A percentile compares a stretch with the other conserved stretches of the same genome.
Evolutionary conservation across 2,888 invertebrate genomes (phyloP).

Genomic region (Pachycephus smyrnensis): DNA sequence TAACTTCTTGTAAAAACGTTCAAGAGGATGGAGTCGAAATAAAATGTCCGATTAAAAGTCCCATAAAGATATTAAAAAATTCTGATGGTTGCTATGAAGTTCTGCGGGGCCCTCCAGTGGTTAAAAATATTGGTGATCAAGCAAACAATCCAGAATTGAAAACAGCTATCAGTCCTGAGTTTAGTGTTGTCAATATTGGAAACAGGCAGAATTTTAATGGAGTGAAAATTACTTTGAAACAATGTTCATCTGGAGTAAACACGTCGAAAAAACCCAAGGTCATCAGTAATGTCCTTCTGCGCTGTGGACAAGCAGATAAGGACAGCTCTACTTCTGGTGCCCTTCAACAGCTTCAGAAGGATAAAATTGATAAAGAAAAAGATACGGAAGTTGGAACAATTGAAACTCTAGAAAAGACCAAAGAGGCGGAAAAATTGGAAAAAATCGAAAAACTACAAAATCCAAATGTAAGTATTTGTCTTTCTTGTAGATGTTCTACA

Average conservation of each 20-base stretch:
- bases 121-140: neutral
- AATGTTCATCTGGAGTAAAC: slow-evolving; percentile 45
- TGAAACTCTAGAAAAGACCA: neutral
- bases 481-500: too few relatives aligned
- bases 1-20: neutral
- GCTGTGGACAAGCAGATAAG: slow-evolving; percentile 33
- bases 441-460: slow-evolving; percentile 24
- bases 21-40: neutral
- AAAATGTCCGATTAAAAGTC: slow-evolving; percentile 47
- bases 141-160: slow-evolving; percentile 3
- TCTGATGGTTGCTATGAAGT: slow-evolving; percentile 56
- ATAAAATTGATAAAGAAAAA: slow-evolving; percentile 19
- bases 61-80: slow-evolving; percentile 57
- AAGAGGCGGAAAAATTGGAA: slow-evolving; percentile 31
- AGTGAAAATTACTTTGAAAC: slow-evolving; percentile 56
- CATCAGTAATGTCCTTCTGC: slow-evolving; percentile 53
- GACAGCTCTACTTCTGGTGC: slow-evolving; percentile 15
- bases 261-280: slow-evolving; percentile 52
- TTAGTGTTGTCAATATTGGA: slow-evolving; percentile 56
- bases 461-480: slow-evolving; percentile 1
- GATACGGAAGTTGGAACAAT: neutral
- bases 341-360: slow-evolving; percentile 28
- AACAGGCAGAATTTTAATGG: slow-evolving; percentile 53
- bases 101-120: slow-evolving; percentile 31
- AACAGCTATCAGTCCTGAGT: slow-evolving; percentile 41